These are phyloP conservation scores for Engystomops pustulosus DNA, from an alignment of 2,113 vertebrate genomes.

Conservation along the genomic window DNA sequence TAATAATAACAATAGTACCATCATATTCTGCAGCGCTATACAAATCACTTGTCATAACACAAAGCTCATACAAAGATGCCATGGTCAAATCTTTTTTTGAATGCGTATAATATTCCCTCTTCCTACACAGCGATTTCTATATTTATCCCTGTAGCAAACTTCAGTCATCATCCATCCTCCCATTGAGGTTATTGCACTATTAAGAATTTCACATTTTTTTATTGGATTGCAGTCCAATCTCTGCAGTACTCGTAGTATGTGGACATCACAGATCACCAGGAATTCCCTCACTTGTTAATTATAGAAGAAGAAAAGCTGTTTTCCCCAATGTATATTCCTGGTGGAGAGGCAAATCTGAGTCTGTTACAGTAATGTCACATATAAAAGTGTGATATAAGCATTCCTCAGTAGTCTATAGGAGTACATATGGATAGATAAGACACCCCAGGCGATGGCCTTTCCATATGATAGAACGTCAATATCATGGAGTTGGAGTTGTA, in stretches of 20 bases:
- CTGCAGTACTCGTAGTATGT: background rate
- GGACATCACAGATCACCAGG: background rate
- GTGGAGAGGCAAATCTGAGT: background rate
- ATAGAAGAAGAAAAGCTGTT: background rate
- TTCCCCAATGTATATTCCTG: background rate
- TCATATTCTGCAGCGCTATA: too few relatives aligned
- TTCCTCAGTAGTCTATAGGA: too few relatives aligned
- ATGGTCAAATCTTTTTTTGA: background rate
- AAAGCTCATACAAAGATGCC: background rate
- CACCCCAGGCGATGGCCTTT: too few relatives aligned
- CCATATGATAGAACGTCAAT: too few relatives aligned
- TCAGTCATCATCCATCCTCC: background rate
- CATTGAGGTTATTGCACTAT: background rate
- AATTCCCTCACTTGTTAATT: slow-evolving; percentile 11
- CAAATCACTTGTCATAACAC: slow-evolving; percentile 3
- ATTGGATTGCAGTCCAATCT: background rate
- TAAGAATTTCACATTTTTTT: slow-evolving; percentile 10
- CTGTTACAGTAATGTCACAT: background rate
- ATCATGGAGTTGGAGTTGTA: too few relatives aligned
- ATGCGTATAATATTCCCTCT: background rate
- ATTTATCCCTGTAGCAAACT: background rate
- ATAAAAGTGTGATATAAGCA: background rate
- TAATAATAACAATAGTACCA: too few relatives aligned
- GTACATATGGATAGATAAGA: too few relatives aligned
- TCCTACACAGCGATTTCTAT: background rate